These are phyloP conservation scores for Isurus oxyrinchus DNA, from an alignment of 2,113 vertebrate species.

Conservation along the genomic window DNA sequence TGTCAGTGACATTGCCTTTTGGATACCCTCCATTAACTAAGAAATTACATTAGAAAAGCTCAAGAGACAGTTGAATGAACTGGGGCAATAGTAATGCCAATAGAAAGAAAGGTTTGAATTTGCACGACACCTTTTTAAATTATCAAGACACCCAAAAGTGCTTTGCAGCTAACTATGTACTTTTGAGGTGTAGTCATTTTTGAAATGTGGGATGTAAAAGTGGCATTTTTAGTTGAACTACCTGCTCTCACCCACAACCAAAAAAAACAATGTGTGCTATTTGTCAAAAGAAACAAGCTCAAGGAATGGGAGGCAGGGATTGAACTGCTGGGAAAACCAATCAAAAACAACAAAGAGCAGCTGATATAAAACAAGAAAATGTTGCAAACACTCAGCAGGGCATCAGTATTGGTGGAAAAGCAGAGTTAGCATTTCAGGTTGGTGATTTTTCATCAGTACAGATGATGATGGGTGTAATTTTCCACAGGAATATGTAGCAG, in stretches of 20 bases:
- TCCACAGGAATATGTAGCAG: neutral
- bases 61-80: neutral
- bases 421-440: neutral
- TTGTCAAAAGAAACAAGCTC: neutral
- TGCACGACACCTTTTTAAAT: neutral
- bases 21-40: neutral
- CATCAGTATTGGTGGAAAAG: neutral
- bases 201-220: neutral
- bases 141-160: neutral
- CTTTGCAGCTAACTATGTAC: neutral
- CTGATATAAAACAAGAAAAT: neutral
- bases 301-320: neutral
- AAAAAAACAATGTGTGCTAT: neutral
- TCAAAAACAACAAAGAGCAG: neutral
- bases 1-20: neutral
- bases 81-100: neutral
- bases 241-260: neutral
- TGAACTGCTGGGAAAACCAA: neutral
- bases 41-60: neutral
- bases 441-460: neutral
- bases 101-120: neutral
- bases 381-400: neutral
- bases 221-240: neutral
- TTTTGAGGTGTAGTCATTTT: neutral
- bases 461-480: neutral